Conservation (phyloP, 2,113 vertebrate species). For the Trichechus manatus region DNA sequence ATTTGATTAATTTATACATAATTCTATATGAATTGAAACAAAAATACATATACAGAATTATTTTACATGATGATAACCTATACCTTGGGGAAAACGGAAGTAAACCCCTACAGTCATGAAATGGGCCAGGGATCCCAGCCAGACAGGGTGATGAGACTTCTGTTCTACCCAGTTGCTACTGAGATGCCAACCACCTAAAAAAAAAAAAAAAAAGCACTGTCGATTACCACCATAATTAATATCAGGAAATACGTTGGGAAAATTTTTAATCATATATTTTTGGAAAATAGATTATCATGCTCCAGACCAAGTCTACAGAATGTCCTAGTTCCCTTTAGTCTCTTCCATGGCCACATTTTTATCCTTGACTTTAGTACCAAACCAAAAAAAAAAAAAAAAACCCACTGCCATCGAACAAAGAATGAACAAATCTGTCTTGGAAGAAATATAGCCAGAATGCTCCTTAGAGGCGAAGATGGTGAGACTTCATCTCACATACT, state of each 20-base stretch:
- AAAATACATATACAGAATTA: not conserved
- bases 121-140: not conserved
- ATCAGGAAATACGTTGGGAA: not conserved
- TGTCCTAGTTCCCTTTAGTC: not conserved
- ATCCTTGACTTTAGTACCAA: not conserved
- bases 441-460: no score
- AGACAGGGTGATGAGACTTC: not conserved
- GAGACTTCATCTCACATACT: no score
- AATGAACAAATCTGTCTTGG: no score
- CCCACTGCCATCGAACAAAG: no score
- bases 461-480: no score
- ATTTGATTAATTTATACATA: not conserved
- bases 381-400: no score
- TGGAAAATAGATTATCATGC: slow-evolving; percentile 10
- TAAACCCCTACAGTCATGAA: not conserved
- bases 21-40: not conserved
- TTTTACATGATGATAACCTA: not conserved
- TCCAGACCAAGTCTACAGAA: not conserved
- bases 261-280: not conserved
- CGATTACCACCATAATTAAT: not conserved
- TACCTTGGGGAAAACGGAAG: not conserved
- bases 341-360: not conserved
- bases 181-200: not conserved
- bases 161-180: not conserved
- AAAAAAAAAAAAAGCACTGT: not conserved